phyloP scores from a whole-genome alignment of 2,888 invertebrate species.

The Temnothorax rugatulus region DNA sequence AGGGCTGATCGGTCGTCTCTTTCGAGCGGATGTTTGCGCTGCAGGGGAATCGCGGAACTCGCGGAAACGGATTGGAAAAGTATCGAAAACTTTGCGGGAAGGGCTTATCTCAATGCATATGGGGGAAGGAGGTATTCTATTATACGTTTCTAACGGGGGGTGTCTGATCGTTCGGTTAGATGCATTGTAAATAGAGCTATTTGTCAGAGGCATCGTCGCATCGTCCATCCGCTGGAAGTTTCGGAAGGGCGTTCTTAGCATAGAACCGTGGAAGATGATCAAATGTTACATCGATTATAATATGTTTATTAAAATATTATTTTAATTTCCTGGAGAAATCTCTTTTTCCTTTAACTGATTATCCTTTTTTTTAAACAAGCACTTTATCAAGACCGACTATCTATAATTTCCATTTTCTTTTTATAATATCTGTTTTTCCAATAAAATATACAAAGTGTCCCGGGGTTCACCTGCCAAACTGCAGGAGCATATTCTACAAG shows the following conservation, averaged over 20 bases:
- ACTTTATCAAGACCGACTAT: background rate
- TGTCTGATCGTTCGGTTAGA: conserved; percentile 69
- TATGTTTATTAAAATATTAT: background rate
- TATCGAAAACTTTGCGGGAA: conserved; percentile 58
- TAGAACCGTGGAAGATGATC: background rate
- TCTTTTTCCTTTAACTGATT: background rate
- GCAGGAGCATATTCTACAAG: too few species aligned
- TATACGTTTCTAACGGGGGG: conserved; percentile 68
- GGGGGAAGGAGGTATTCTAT: conserved; percentile 63
- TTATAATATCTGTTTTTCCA: background rate
- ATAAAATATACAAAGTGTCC: background rate
- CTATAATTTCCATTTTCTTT: background rate
- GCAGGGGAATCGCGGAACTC: conserved; percentile 51
- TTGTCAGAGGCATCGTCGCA: conserved; percentile 73
- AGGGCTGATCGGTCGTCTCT: conserved; percentile 43
- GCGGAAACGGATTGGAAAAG: conserved; percentile 58
- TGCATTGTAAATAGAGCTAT: conserved; percentile 81
- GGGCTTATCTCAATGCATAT: conserved; percentile 64
- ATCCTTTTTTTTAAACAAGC: background rate
- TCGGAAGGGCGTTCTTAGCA: background rate
- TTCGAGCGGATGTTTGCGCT: conserved; percentile 69
- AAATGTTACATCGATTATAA: background rate
- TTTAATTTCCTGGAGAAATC: background rate
- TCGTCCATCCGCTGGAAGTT: background rate
- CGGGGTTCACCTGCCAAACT: too few species aligned